Evolutionary conservation across 2,888 invertebrate genomes (phyloP).

Genomic region (Perdita meconis): DNA sequence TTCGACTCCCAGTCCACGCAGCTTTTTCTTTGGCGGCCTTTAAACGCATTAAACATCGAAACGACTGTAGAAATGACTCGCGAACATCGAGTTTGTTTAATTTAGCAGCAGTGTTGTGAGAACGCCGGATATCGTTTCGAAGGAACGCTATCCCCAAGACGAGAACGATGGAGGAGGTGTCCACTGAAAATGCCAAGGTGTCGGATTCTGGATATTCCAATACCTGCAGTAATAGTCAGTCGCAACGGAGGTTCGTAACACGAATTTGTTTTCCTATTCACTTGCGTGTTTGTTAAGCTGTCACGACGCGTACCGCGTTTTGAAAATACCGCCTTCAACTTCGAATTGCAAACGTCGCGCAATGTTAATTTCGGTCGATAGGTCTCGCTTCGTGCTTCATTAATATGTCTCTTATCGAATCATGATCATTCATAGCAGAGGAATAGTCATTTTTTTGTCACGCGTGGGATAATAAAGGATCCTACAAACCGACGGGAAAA

Average conservation of each 20-base stretch:
- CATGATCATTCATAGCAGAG: too few relatives aligned
- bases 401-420: too few relatives aligned
- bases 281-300: not conserved
- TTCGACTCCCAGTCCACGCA: not conserved
- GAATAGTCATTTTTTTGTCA: too few relatives aligned
- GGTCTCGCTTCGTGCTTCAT: not conserved
- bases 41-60: not conserved
- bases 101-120: constrained; percentile 51
- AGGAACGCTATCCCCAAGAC: constrained; percentile 1
- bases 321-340: constrained; percentile 22
- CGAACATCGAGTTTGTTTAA: constrained; percentile 37
- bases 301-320: not conserved
- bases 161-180: constrained; percentile 69
- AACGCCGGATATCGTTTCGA: constrained; percentile 37
- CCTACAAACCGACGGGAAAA: too few relatives aligned
- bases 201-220: constrained; percentile 93
- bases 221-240: constrained; percentile 93
- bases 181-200: constrained; percentile 86
- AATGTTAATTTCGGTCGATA: not conserved
- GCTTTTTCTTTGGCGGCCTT: not conserved
- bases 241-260: constrained; percentile 90
- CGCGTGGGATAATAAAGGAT: too few relatives aligned
- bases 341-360: not conserved
- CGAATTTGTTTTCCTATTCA: too few relatives aligned
- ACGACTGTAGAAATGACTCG: constrained; percentile 40